Base-by-base conservation (phyloP, 2,888 invertebrate genomes). In the Thymelicus lineola region DNA sequence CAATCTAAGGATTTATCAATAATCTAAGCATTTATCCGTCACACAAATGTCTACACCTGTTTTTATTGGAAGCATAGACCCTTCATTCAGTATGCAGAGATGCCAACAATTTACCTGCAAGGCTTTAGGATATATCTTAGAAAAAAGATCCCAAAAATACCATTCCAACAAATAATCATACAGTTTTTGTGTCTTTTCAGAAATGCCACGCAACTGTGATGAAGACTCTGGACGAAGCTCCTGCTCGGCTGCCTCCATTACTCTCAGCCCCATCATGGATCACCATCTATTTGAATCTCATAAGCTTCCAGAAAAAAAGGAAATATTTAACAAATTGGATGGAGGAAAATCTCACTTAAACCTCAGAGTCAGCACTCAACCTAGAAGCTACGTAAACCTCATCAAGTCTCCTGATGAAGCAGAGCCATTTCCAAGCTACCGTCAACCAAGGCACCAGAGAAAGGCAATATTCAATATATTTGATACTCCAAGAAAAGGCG, bases 221-320 rank as follows among this genome's bases (percentile, higher is more conserved):
- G 94, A 91, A 77, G 94, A 94, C 75, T 94, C 94, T 1, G 93
- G 94, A 3, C 87, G 91, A 42, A 94, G 93, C 77, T 91, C 94
- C 59, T 93, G 94, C 75, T 94, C 94, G 36, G 92, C 92, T 5
- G 87, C 89, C 4, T 94, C 94, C 12, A 77, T 87, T 45, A 87
- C 89, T 14, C 75, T 89, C 48, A 90, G 88, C 70, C 90, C 93
- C 1, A 78, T 87, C 17, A 85, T 88, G 75, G 87, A 90, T 75
- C 80, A 81, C 68, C 82, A 83, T 70, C 81, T 82, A 7, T 71
- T 75, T 53, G 79, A 80, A 62, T 35, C 73, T 42, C 72, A 72
- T 57, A 71, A 75, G 65, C 70, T 48, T 61, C 62, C 82, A 77
- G 65, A 72, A 70, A 58, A 67, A 71, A 71, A 83, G 10, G 81